Percentiles rank a stretch among this genome's conserved stretches.
phyloP scores from a whole-genome alignment of 1,140 invertebrate genomes.

The Magallana angulata region DNA sequence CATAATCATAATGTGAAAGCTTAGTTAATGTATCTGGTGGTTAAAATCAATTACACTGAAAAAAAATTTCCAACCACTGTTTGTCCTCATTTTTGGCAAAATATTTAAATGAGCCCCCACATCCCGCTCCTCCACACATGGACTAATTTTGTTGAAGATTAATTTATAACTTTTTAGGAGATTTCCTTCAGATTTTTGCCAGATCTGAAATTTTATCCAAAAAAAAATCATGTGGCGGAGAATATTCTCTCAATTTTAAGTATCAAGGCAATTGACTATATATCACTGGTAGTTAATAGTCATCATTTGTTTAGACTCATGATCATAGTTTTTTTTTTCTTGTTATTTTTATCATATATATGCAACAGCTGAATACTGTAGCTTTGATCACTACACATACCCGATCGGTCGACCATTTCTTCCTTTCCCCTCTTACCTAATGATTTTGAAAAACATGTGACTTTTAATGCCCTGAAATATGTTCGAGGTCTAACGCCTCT shows the following conservation, averaged over 20 bases:
- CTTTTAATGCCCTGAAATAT: not conserved
- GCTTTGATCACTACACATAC: not conserved
- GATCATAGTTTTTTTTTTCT: no score
- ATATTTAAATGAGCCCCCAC: not conserved
- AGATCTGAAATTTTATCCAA: slow-evolving; percentile 3
- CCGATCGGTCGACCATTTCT: not conserved
- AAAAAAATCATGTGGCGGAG: not conserved
- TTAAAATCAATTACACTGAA: not conserved
- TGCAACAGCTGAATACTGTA: no score
- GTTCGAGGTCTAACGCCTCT: not conserved
- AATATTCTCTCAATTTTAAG: no score
- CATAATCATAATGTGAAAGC: not conserved
- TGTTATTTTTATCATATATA: no score
- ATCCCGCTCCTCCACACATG: not conserved
- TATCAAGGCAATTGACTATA: no score
- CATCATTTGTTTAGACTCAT: no score
- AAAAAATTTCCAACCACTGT: not conserved
- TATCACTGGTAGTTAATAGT: no score
- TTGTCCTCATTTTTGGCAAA: not conserved
- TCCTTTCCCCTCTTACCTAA: not conserved
- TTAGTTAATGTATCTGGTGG: not conserved
- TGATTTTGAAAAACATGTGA: not conserved
- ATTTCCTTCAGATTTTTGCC: not conserved
- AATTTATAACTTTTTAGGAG: not conserved
- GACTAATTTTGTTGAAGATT: not conserved